Evolutionary conservation across 92 coral and sea anemone species (phyloP).

Genomic region (Epizoanthus fatuus): DNA sequence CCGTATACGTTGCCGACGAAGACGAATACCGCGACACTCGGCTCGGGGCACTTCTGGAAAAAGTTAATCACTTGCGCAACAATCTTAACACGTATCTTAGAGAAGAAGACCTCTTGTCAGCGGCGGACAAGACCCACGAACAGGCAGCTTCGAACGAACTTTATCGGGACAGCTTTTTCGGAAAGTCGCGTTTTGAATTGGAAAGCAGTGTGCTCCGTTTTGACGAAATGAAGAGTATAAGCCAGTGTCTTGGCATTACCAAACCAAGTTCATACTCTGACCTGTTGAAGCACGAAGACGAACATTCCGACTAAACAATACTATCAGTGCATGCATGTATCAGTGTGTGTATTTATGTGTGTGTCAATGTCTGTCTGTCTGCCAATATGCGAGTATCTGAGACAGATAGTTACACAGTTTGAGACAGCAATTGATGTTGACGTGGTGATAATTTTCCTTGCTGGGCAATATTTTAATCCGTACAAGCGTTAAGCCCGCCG

Average conservation of each 20-base stretch:
- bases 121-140: neutral
- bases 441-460: too few relatives aligned
- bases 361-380: too few relatives aligned
- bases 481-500: too few relatives aligned
- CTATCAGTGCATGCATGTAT: neutral
- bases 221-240: neutral
- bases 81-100: constrained; percentile 33
- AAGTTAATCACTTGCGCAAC: neutral
- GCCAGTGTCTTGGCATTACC: neutral
- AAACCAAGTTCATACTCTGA: neutral
- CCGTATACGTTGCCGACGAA: constrained; percentile 36
- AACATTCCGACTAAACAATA: neutral
- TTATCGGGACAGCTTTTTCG: neutral
- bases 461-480: too few relatives aligned
- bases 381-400: too few relatives aligned
- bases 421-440: too few relatives aligned
- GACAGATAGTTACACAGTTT: too few relatives aligned
- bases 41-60: constrained; percentile 42
- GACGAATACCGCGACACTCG: constrained; percentile 39
- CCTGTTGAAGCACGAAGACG: neutral
- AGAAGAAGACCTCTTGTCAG: constrained; percentile 3
- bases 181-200: neutral
- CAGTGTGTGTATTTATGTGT: too few relatives aligned
- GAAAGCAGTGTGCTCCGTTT: neutral
- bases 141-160: neutral